Evolutionary conservation across 2,797 vertebrate genomes (phyloP), one percentile per base, ranked within the genome.

Genomic region (Hippocampus kuda): DNA sequence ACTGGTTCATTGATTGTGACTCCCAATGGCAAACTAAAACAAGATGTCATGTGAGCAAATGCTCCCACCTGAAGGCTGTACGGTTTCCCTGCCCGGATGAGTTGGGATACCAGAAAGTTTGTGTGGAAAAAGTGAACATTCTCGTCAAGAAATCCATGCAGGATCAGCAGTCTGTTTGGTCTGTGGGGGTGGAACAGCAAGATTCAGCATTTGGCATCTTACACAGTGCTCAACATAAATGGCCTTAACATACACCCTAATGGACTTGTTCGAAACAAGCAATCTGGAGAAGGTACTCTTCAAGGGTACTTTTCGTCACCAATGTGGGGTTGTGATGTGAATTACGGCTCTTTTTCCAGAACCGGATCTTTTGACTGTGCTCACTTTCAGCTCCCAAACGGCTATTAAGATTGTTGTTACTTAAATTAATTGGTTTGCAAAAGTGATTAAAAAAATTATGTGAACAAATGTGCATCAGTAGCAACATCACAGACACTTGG

Each of bases 71-170:
- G 95, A 69, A 98, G 92, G 85, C 90, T 95, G 89, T 98, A 98
- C 13, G 96, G 95, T 80, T 98, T 98, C 56, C 96, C 96, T 41
- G 94, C 95, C 65, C 94, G 93, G 88, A 98, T 96, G 70, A 98
- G 91, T 82, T 98, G 95, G 54, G 96, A 97, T 69, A 98, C 94
- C 71, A 98, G 90, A 88, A 97, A 97, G 84, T 96, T 98, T 18
- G 95, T 98, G 89, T 98, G 96, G 86, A 98, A 98, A 92, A 98
- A 98, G 92, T 98, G 96, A 87, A 98, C 96, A 1, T 98, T 98
- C 86, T 98, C 96, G 72, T 98, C 96, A 56, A 98, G 91, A 85
- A 98, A 98, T 46, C 96, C 96, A 13, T 98, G 95, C 72, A 98
- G 92, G 83, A 98, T 98, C 79, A 98, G 88, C 84, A 98, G 83